Evolutionary conservation across 2,888 invertebrate genomes (phyloP).

Genomic region (Dioctria rufipes): DNA sequence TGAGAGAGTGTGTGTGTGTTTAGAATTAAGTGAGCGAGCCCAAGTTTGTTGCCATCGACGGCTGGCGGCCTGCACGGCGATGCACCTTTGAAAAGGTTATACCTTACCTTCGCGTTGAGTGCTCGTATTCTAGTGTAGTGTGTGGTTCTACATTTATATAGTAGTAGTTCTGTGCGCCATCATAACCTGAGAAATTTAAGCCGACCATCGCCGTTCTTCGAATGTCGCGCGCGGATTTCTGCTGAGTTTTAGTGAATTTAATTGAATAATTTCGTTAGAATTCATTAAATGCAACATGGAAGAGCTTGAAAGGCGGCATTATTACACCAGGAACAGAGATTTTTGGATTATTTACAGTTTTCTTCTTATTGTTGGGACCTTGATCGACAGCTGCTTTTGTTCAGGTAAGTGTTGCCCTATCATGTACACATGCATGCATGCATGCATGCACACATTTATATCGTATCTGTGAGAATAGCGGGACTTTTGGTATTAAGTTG

Average conservation of each 20-base stretch:
- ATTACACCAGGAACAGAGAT: background rate
- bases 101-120: background rate
- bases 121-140: slow-evolving; percentile 32
- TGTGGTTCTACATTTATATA: background rate
- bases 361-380: background rate
- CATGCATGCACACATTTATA: no score
- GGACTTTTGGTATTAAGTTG: background rate
- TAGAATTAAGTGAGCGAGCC: slow-evolving; percentile 29
- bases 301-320: slow-evolving; percentile 27
- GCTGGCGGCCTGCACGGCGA: background rate
- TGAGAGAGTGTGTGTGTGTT: slow-evolving; percentile 22
- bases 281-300: slow-evolving; percentile 25
- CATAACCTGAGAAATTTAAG: background rate
- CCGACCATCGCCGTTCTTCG: background rate
- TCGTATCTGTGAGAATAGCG: background rate
- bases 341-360: slow-evolving; percentile 37
- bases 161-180: slow-evolving; percentile 3
- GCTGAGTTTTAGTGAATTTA: slow-evolving; percentile 19
- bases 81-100: slow-evolving; percentile 36
- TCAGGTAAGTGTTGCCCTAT: slow-evolving; percentile 15
- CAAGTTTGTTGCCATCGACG: background rate
- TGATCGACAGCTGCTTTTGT: slow-evolving; percentile 36
- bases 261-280: background rate
- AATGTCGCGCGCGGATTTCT: slow-evolving; percentile 20
- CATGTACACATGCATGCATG: background rate